These are phyloP conservation scores for Perdix hodgsoniae DNA, from an alignment of 2,797 vertebrate genomes.

Conservation along the genomic window DNA sequence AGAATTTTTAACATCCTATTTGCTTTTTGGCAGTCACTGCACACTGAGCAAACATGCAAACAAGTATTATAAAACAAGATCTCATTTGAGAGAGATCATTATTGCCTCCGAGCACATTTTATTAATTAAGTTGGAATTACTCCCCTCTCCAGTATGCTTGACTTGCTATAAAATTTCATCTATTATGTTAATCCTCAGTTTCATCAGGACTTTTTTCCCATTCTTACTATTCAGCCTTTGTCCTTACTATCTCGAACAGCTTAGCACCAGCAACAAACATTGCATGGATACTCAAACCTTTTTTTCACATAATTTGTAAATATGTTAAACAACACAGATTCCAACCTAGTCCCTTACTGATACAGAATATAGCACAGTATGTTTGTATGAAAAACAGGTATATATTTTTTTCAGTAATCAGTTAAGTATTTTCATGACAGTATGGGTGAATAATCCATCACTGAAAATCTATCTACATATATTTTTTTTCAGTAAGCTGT, in stretches of 20 bases:
- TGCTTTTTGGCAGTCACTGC: not conserved
- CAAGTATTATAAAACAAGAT: not conserved
- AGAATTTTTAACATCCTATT: not conserved
- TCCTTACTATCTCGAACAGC: not conserved
- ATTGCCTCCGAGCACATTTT: not conserved
- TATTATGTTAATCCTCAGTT: not conserved
- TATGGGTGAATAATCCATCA: not conserved
- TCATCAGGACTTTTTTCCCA: not conserved
- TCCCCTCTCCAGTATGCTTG: not conserved
- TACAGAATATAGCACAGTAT: not conserved
- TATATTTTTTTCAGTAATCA: not conserved
- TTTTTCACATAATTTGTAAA: not conserved
- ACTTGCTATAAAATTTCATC: not conserved
- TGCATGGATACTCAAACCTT: not conserved
- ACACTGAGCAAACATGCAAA: not conserved
- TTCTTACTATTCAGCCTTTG: not conserved
- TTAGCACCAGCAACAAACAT: not conserved
- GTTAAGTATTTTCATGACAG: not conserved
- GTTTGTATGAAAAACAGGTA: not conserved
- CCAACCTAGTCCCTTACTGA: not conserved
- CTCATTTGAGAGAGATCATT: not conserved
- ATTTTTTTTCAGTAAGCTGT: not conserved
- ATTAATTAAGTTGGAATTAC: not conserved
- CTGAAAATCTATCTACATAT: not conserved
- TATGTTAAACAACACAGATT: not conserved